Conservation (phyloP, 2,888 invertebrate genomes). For the Cataglyphis albicans region DNA sequence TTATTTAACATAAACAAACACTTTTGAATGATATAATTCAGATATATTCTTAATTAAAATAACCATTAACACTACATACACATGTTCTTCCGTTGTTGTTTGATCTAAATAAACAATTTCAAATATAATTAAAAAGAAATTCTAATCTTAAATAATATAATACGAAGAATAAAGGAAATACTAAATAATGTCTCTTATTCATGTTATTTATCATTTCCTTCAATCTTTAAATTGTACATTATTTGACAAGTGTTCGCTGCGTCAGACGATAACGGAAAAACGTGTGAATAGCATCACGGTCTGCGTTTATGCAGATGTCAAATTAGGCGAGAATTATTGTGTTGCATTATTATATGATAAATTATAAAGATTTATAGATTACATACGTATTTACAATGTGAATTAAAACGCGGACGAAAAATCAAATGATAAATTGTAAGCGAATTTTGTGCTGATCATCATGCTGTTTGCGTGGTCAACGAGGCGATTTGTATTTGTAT, state of each 20-base stretch:
- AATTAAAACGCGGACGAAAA: neutral
- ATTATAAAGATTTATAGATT: slow-evolving; percentile 36
- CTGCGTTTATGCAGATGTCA: neutral
- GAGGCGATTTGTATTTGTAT: neutral
- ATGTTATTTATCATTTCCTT: neutral
- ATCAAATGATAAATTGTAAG: neutral
- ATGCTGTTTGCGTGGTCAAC: neutral
- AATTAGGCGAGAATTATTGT: neutral
- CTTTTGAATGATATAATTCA: neutral
- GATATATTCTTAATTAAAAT: neutral
- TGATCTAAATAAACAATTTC: neutral
- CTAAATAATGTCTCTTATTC: neutral
- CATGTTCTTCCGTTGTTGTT: neutral
- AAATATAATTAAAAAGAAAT: neutral
- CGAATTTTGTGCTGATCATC: neutral
- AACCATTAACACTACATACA: neutral
- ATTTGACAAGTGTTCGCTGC: neutral
- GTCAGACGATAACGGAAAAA: neutral
- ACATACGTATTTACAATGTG: neutral
- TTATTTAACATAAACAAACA: neutral
- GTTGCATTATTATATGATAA: slow-evolving; percentile 1
- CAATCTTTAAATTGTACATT: neutral
- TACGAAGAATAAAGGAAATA: neutral
- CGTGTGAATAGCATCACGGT: neutral
- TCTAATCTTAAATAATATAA: neutral